Evolutionary conservation across 2,113 vertebrate genomes (phyloP).

Genomic region (Pomatostomus ruficeps): DNA sequence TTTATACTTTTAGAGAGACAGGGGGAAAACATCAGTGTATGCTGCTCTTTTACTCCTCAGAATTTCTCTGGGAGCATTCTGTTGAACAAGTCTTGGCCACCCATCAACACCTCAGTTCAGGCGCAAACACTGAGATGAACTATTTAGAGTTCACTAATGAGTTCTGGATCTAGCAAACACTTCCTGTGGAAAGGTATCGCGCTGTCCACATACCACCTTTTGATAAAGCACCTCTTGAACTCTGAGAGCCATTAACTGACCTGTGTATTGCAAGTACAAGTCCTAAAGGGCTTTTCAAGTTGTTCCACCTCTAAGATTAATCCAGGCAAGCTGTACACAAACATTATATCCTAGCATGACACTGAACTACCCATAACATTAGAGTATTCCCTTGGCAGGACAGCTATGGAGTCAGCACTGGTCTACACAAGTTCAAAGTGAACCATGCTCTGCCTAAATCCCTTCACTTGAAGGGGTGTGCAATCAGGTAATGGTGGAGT

Average conservation of each 20-base stretch:
- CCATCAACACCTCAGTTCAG: neutral
- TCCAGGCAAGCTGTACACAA: neutral
- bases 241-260: neutral
- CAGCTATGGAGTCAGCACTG: rapidly evolving
- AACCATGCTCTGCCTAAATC: neutral
- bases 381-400: neutral
- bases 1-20: neutral
- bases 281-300: neutral
- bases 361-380: neutral
- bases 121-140: neutral
- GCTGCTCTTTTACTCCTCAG: neutral
- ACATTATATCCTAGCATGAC: neutral
- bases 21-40: neutral
- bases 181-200: neutral
- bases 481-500: neutral
- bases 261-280: neutral
- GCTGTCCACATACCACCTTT: neutral
- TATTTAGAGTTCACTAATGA: neutral
- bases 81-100: neutral
- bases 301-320: neutral
- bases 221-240: neutral
- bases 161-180: neutral
- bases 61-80: neutral
- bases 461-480: neutral
- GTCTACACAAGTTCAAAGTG: neutral